Base-by-base conservation (phyloP, 2,797 vertebrate species). In the Brachyrhaphis roseni region DNA sequence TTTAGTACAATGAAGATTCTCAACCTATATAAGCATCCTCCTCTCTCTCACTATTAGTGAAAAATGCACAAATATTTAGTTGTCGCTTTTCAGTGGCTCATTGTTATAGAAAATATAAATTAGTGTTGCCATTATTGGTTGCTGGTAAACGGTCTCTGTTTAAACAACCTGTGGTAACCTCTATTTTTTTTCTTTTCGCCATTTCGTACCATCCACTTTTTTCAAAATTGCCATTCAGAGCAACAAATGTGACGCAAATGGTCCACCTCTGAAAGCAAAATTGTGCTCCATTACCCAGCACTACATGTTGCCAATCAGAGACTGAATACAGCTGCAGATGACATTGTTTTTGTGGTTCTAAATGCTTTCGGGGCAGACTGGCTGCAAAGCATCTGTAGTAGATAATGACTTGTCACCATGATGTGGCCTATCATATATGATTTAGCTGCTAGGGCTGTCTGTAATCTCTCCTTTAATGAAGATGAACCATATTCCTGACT, bases 381-480 rank as follows among this genome's bases (percentile, higher is more conserved):
- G 75, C 79, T 81, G 74, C 47, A 66, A 66, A 81, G 66, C 81
- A 75, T 81, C 77, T 81, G 62, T 80, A 75, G 84, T 80, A 86
- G 88, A 88, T 90, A 88, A 88, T 90, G 83, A 87, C 43, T 20
- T 47, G 74, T 89, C 87, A 82, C 62, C 51, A 2, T 79, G 87
- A 89, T 86, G 80, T 53, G 66, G 71, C 51, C 79, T 43, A 83
- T 88, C 82, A 28, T 80, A 85, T 78, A 41, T 70, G 77, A 82
- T 83, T 85, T 55, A 78, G 84, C 86, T 86, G 66, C 82, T 45
- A 53, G 83, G 72, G 26, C 70, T 81, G 74, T 82, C 70, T 49
- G 72, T 82, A 79, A 82, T 86, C 23, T 73, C 12, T 70, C 10
- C 82, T 88, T 87, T 91, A 91, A 90, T 85, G 86, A 88, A 87